phyloP scores from a whole-genome alignment of 2,888 invertebrate species.

The Mechanitis mazaeus region DNA sequence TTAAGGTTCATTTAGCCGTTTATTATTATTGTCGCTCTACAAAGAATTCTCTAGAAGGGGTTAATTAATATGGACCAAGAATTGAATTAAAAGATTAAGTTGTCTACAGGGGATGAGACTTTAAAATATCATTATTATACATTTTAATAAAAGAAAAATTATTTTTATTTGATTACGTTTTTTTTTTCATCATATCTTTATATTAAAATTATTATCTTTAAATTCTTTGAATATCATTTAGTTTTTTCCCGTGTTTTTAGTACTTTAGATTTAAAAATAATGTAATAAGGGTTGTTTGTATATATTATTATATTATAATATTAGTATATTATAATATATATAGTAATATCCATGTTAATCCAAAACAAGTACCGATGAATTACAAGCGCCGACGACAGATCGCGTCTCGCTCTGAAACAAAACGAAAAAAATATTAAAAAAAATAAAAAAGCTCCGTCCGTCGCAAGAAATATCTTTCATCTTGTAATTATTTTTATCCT shows the following conservation, averaged over 20 bases:
- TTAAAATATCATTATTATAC: constrained; percentile 12
- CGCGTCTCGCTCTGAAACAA: constrained; percentile 53
- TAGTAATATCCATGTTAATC: constrained; percentile 36
- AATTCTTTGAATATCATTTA: too few species aligned
- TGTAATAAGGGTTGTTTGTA: background rate
- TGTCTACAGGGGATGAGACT: constrained; percentile 40
- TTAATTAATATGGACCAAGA: constrained; percentile 67
- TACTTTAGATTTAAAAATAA: background rate
- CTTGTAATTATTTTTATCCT: constrained; percentile 77
- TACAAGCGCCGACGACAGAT: constrained; percentile 61
- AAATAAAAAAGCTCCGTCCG: constrained; percentile 37
- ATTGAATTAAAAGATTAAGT: constrained; percentile 60
- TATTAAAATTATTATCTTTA: too few species aligned
- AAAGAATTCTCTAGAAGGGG: constrained; percentile 65
- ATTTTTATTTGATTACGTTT: too few species aligned
- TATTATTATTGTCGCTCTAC: constrained; percentile 60
- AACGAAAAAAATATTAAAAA: constrained; percentile 44
- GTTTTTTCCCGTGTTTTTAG: too few species aligned
- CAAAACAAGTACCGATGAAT: constrained; percentile 48
- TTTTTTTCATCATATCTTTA: too few species aligned
- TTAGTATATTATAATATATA: background rate
- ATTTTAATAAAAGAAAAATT: background rate
- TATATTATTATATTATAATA: background rate
- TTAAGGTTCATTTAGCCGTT: constrained; percentile 47
- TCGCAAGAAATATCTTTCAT: constrained; percentile 57